Evolutionary conservation across 2,888 invertebrate species (phyloP), one percentile per base, ranked within the genome.

Genomic region (Caenorhabditis sp.): DNA sequence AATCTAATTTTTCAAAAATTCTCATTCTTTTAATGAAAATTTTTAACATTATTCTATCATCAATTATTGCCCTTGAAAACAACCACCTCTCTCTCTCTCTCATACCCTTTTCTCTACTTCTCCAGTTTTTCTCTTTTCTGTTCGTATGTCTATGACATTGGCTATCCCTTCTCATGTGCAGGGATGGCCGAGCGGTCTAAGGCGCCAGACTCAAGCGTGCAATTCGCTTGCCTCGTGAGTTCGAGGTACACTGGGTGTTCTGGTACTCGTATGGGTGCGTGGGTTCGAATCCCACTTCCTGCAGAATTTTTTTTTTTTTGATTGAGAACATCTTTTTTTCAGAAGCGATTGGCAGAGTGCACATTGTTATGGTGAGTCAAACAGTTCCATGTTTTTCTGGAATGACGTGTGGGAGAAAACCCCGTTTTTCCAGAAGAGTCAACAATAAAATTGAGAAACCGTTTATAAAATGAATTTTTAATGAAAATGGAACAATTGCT

Each of bases 131-230:
- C 14, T 14, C 17, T 43, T 43, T 14, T 10, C 17, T 17, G 3
- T 17, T 43, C 43, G 43, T 43, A 17, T 43, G 12, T 43, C 43
- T 17, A 43, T 43, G 43, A 43, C 43, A 43, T 43, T 43, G 43
- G 43, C 43, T 17, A 43, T 43, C 14, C 14, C 14, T 43, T 43
- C 3, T 17, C 3, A 14, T 43, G 43, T 43, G 43, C 43, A 43
- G 43, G 82, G 83, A 81, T 85, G 87, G 87, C 87, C 87, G 87
- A 87, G 87, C 80, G 88, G 88, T 88, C 88, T 88, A 88, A 88
- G 88, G 88, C 88, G 88, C 88, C 88, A 88, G 88, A 88, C 88
- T 88, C 88, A 88, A 88, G 88, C 79, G 76, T 43, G 43, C 43
- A 43, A 43, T 5, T 43, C 43, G 71, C 71, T 72, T 72, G 66